These are phyloP conservation scores for Glossophaga mutica DNA, from an alignment of 2,797 vertebrate species.

Conservation along the genomic window DNA sequence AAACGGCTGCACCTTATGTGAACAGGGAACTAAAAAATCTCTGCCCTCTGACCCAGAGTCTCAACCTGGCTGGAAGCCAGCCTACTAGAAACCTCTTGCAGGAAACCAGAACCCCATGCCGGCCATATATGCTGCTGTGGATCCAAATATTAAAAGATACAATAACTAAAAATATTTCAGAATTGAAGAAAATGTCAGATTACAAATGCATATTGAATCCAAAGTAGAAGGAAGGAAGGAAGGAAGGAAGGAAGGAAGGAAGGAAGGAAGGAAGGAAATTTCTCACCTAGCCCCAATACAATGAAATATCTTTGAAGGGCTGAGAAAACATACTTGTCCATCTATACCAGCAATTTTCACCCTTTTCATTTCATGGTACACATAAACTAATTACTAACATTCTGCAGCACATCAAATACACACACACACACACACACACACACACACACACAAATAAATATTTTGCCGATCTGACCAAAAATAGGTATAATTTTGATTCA, in stretches of 20 bases:
- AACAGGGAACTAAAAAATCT: neutral
- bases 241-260: too few species aligned
- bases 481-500: neutral
- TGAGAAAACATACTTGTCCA: neutral
- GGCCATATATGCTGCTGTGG: neutral
- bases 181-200: neutral
- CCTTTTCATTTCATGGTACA: neutral
- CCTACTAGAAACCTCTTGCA: neutral
- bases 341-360: neutral
- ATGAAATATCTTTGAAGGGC: neutral
- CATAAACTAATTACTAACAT: too few species aligned
- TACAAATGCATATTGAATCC: neutral
- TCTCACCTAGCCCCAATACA: neutral
- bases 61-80: neutral
- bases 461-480: too few species aligned
- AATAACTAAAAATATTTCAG: neutral
- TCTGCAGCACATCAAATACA: too few species aligned
- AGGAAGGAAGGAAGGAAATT: neutral
- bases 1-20: neutral
- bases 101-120: neutral
- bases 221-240: neutral
- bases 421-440: too few species aligned
- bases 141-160: neutral
- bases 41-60: neutral
- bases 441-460: too few species aligned